phyloP scores from a whole-genome alignment of 2,113 vertebrate genomes.

The Carassius auratus region DNA sequence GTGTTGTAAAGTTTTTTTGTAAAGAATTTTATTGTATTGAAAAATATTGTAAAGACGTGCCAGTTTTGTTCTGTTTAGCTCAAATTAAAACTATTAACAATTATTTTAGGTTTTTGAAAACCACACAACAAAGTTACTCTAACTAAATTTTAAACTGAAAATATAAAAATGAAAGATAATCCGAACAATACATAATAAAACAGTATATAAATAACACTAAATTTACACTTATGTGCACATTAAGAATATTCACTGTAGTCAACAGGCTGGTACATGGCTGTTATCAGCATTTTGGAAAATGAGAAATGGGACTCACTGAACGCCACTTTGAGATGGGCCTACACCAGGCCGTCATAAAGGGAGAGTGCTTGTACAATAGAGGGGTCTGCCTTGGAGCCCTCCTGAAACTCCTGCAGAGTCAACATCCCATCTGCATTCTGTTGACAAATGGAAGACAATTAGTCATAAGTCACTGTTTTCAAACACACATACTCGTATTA shows the following conservation, averaged over 20 bases:
- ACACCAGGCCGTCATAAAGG: slow-evolving; percentile 98
- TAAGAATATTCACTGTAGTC: neutral
- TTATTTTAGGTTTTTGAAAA: neutral
- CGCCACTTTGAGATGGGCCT: slow-evolving; percentile 62
- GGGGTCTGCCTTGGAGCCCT: slow-evolving; percentile 96
- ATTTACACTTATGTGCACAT: neutral
- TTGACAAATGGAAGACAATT: neutral
- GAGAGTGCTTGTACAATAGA: slow-evolving; percentile 97
- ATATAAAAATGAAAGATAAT: too few relatives aligned
- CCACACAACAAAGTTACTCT: neutral
- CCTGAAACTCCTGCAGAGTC: slow-evolving; percentile 97
- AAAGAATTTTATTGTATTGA: neutral
- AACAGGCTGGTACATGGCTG: neutral
- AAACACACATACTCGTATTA: neutral
- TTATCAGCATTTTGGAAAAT: neutral
- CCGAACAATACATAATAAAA: neutral
- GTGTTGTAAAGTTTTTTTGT: neutral
- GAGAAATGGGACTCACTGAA: slow-evolving; percentile 42
- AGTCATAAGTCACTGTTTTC: neutral
- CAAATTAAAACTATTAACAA: neutral
- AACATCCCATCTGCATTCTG: slow-evolving; percentile 96
- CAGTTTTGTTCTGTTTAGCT: neutral
- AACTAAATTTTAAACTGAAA: neutral
- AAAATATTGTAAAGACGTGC: neutral
- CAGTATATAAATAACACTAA: neutral